Base-by-base conservation (phyloP, 2,888 invertebrate species). In the Copidosoma aretas region DNA sequence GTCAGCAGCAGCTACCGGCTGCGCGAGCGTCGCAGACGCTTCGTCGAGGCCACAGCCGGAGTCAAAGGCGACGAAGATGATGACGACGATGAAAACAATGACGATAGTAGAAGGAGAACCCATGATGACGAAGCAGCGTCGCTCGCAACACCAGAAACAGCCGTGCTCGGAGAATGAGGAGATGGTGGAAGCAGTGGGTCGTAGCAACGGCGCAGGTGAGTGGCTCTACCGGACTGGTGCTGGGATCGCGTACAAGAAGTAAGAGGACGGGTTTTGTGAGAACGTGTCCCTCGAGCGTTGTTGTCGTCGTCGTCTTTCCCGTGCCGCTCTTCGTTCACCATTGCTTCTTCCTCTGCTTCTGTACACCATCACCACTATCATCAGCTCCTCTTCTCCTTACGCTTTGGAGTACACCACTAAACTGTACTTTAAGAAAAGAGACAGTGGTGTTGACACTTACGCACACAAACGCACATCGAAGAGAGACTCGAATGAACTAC, bases 221-320 rank as follows among this genome's bases (percentile, higher is more conserved):
- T 81, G 81, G 77, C 81, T 78, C 77, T 77, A 81, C 75, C 77
- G 77, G 77, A 78, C 80, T 77, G 79, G 77, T 76, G 78, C 76
- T 74, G 77, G 79, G 75, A 74, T 76, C 56, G 71, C 68, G 70
- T 75, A 73, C 78, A 78, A 78, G 72, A 79, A 79, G 75, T 81
- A 77, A 79, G 74, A 70, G 46, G 57, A 64, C 24, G 43, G 12
- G 10, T 41, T 41, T 10, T 10, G 8, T 41, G 14, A 41, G 41
- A 41, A 41, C 8, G 49, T 52, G 19, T 3, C 19, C 52, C 60
- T 41, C 52, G 22, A 49, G 49, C 32, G 49, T 22, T 21, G 59
- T 46, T 22, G 24, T 46, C 60, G 60, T 60, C 61, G 57, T 61
- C 65, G 51, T 64, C 70, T 63, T 72, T 65, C 66, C 65, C 19